A percentile compares a stretch with the other conserved stretches of the same genome.
Evolutionary conservation across 1,140 invertebrate genomes (phyloP).

Genomic region (Calliphora vicina): DNA sequence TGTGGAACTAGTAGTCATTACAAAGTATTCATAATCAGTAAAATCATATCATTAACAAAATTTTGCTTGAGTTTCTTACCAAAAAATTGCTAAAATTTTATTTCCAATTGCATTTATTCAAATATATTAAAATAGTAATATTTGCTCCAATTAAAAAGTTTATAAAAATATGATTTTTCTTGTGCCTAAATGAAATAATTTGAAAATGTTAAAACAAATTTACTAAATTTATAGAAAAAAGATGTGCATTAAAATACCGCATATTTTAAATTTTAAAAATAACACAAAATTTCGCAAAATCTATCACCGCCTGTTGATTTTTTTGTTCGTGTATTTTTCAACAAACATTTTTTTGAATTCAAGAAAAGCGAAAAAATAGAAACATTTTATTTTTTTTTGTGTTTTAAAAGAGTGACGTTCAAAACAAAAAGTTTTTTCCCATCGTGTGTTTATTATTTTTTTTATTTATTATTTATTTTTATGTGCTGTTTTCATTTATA

Average conservation of each 20-base stretch:
- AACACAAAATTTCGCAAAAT: neutral
- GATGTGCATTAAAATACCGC: neutral
- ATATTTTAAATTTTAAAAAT: neutral
- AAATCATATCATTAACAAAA: no score
- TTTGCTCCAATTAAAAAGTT: no score
- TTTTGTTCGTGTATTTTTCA: neutral
- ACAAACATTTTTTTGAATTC: neutral
- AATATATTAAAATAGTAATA: no score
- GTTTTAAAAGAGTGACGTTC: neutral
- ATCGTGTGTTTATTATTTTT: neutral
- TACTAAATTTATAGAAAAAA: neutral
- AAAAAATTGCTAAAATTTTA: no score
- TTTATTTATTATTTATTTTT: neutral
- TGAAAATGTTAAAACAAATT: no score
- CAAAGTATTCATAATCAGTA: no score
- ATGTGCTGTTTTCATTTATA: neutral
- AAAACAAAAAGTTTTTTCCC: neutral
- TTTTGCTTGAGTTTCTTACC: no score
- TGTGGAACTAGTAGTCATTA: no score
- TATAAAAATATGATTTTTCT: no score
- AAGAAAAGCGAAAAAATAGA: neutral
- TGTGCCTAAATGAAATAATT: no score
- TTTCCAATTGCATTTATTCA: no score
- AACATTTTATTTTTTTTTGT: neutral
- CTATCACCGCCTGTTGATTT: constrained; percentile 27